Conservation (phyloP, 2,113 vertebrate genomes). For the Platanista minor region DNA sequence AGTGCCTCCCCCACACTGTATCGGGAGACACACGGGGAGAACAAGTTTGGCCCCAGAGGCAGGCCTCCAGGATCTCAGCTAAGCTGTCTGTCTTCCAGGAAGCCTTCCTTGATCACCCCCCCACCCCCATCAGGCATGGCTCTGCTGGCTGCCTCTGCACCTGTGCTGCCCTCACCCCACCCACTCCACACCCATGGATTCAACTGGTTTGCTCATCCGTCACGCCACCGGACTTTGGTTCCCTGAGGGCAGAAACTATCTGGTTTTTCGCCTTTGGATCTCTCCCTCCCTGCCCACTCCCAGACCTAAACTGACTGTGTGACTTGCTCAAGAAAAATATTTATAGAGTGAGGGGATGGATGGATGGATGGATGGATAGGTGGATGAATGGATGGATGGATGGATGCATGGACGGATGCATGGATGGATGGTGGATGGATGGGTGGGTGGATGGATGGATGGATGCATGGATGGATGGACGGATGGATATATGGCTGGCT, state of each 20-base stretch:
- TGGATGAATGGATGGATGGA: fast-evolving
- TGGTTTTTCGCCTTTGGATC: neutral
- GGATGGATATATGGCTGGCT: neutral
- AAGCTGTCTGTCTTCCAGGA: neutral
- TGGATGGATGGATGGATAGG: neutral
- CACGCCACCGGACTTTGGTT: neutral
- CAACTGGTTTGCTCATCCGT: fast-evolving
- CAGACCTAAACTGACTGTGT: neutral
- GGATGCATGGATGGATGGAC: no score
- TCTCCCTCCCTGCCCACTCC: neutral
- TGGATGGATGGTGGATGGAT: no score
- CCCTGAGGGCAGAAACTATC: neutral
- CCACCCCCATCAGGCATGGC: fast-evolving
- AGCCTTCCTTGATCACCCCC: neutral
- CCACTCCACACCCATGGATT: fast-evolving
- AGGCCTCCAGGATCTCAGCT: neutral
- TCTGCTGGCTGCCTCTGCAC: neutral
- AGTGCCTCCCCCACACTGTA: neutral
- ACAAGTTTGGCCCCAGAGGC: fast-evolving
- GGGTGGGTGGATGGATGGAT: fast-evolving
- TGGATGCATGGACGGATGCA: fast-evolving
- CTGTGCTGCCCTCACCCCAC: fast-evolving
- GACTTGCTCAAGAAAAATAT: neutral
- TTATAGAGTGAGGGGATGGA: neutral
- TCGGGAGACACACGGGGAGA: neutral